Conservation (phyloP, 2,888 invertebrate species). For the Ophraella communa region DNA sequence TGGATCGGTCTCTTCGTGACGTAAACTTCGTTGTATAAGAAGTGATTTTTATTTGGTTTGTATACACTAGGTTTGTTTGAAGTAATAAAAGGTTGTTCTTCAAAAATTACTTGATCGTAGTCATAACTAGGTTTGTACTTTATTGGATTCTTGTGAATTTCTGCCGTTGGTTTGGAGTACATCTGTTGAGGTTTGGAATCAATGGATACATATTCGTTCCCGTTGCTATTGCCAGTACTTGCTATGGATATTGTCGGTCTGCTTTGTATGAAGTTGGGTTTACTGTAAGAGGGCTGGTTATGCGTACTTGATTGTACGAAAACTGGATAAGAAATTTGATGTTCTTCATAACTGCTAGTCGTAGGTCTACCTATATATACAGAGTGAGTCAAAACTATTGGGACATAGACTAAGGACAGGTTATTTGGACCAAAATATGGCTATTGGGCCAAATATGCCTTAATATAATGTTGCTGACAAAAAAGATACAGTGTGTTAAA, state of each 20-base stretch:
- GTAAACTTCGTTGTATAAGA: slow-evolving; percentile 29
- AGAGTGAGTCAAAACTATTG: not conserved
- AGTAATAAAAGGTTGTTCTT: slow-evolving; percentile 43
- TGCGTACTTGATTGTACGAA: slow-evolving; percentile 32
- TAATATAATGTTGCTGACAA: too few species aligned
- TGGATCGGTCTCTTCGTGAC: slow-evolving; percentile 18
- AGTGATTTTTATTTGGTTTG: slow-evolving; percentile 31
- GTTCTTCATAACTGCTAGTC: not conserved
- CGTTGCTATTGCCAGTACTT: slow-evolving; percentile 10
- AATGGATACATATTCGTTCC: slow-evolving; percentile 16
- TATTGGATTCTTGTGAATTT: slow-evolving; percentile 23
- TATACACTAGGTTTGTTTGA: slow-evolving; percentile 45
- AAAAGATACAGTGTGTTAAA: too few species aligned
- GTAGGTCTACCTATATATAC: slow-evolving; percentile 33
- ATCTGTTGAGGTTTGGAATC: slow-evolving; percentile 34
- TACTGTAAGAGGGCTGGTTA: slow-evolving; percentile 24
- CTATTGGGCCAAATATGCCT: too few species aligned
- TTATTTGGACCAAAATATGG: too few species aligned
- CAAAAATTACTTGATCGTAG: slow-evolving; percentile 33
- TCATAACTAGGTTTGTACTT: slow-evolving; percentile 11
- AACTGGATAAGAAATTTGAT: slow-evolving; percentile 24
- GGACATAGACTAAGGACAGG: too few species aligned
- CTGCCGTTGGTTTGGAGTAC: slow-evolving; percentile 31
- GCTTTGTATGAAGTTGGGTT: slow-evolving; percentile 1
- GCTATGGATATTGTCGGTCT: slow-evolving; percentile 11